A percentile compares a stretch with the other conserved stretches of the same genome.
Conservation (phyloP, 2,797 vertebrate genomes). For the Trachops cirrhosus region DNA sequence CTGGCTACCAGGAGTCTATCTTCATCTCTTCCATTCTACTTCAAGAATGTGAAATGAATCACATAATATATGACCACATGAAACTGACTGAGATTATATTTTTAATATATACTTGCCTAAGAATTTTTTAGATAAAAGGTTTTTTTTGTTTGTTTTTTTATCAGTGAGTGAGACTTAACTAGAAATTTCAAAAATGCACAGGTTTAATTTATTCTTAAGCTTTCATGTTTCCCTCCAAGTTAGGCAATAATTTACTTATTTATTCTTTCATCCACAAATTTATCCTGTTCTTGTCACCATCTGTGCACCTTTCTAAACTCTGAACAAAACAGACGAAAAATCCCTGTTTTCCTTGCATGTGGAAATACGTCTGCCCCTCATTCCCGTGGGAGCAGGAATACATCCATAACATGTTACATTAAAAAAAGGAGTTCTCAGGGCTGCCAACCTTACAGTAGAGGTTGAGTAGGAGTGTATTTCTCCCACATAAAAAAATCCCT, state of each 20-base stretch:
- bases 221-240: background rate
- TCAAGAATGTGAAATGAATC: background rate
- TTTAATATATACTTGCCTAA: background rate
- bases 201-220: background rate
- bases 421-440: conserved; percentile 54
- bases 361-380: conserved; percentile 52
- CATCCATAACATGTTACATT: conserved; percentile 62
- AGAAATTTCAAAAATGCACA: background rate
- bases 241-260: background rate
- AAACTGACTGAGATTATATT: background rate
- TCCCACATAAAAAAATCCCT: conserved; percentile 25
- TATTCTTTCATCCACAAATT: background rate
- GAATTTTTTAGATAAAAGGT: background rate
- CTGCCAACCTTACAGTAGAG: conserved; percentile 52
- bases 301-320: background rate
- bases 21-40: background rate
- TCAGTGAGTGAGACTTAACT: background rate
- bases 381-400: conserved; percentile 50
- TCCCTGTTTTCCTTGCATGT: conserved; percentile 36
- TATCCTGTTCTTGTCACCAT: background rate
- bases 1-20: background rate
- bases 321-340: background rate
- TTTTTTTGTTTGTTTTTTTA: background rate
- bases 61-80: background rate
- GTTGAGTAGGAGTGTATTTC: conserved; percentile 76